These are phyloP conservation scores for Asbolus verrucosus DNA, from an alignment of 1,140 invertebrate genomes.

Conservation along the genomic window DNA sequence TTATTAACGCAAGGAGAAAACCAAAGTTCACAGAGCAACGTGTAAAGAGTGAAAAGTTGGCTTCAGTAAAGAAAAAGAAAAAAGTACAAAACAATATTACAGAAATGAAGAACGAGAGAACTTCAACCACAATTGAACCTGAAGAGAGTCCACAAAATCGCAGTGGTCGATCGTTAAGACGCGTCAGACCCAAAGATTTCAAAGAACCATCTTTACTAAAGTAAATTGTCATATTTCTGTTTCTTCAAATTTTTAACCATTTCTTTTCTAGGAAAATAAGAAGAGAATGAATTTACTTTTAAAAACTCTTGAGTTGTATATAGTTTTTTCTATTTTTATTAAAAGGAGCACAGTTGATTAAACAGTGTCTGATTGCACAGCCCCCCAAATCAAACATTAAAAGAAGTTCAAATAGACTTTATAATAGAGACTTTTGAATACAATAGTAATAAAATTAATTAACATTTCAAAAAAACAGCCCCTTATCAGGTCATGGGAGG, in stretches of 20 bases:
- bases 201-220: neutral
- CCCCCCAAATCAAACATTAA: neutral
- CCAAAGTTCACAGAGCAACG: too few relatives aligned
- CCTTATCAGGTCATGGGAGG: constrained; percentile 66
- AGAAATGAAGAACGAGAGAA: neutral
- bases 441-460: constrained; percentile 8
- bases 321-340: too few relatives aligned
- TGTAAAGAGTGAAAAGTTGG: neutral
- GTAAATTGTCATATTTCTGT: neutral
- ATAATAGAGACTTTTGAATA: constrained; percentile 20
- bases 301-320: too few relatives aligned
- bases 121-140: neutral
- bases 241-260: neutral
- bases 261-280: neutral
- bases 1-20: too few relatives aligned
- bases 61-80: neutral
- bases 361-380: too few relatives aligned
- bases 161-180: too few relatives aligned
- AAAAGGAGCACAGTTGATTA: too few relatives aligned
- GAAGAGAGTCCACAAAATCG: too few relatives aligned
- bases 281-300: too few relatives aligned
- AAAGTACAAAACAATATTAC: neutral
- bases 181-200: neutral
- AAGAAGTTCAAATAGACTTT: constrained; percentile 3
- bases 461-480: neutral